Conservation (phyloP, 2,797 vertebrate species). For the Furcifer pardalis region DNA sequence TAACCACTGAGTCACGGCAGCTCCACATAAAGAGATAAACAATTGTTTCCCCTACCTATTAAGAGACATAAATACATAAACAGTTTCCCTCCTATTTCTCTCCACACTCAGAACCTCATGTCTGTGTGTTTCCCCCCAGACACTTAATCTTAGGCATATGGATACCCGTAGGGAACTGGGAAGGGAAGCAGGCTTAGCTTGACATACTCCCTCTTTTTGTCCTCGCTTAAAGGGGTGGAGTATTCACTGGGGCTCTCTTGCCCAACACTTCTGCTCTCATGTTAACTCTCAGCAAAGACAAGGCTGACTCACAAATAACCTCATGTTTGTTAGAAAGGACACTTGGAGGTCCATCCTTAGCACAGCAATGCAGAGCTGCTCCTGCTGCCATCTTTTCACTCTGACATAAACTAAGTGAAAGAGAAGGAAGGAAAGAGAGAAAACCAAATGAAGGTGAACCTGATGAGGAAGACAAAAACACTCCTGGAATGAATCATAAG, state of each 20-base stretch:
- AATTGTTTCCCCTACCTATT: background rate
- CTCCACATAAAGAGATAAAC: background rate
- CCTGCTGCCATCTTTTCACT: background rate
- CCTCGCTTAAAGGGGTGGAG: too few relatives aligned
- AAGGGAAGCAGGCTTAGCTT: background rate
- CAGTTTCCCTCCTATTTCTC: too few relatives aligned
- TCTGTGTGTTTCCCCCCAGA: background rate
- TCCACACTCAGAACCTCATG: background rate
- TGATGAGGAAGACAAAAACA: background rate
- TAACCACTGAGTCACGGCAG: too few relatives aligned
- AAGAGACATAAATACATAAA: too few relatives aligned
- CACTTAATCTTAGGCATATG: background rate
- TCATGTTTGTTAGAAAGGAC: background rate
- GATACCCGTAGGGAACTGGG: background rate
- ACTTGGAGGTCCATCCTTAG: too few relatives aligned
- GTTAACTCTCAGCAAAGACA: background rate
- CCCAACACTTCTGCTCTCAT: background rate
- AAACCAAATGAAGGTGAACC: background rate
- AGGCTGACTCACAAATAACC: background rate
- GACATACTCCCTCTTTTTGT: background rate
- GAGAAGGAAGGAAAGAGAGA: too few relatives aligned
- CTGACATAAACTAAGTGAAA: background rate
- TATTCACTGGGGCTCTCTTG: background rate
- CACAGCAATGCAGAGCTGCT: background rate
- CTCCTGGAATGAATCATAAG: background rate